These are phyloP conservation scores for Stramonita haemastoma DNA, from an alignment of 2,888 invertebrate genomes.

Conservation along the genomic window DNA sequence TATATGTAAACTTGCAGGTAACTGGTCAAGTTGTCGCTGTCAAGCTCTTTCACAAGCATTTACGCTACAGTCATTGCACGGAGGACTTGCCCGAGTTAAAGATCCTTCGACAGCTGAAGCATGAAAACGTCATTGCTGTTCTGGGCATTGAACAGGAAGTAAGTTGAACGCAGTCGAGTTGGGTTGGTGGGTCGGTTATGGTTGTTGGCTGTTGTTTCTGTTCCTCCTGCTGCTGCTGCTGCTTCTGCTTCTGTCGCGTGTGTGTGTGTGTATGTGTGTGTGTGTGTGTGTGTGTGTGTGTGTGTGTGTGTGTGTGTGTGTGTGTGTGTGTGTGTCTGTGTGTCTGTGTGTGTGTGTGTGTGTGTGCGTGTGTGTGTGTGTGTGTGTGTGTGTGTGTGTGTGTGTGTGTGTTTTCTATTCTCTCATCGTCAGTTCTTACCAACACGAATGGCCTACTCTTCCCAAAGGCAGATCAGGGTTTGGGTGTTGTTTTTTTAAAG, in stretches of 20 bases:
- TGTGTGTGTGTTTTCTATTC: not conserved
- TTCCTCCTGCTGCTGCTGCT: not conserved
- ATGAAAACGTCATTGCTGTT: constrained; percentile 96
- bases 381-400: not conserved
- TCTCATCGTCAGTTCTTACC: no score
- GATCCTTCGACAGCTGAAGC: constrained; percentile 89
- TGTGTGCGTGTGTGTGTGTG: not conserved
- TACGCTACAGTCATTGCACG: constrained; percentile 89
- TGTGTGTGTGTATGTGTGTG: not conserved
- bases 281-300: not conserved
- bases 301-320: not conserved
- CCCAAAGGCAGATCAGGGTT: no score
- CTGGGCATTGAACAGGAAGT: constrained; percentile 94
- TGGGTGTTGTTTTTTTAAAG: no score
- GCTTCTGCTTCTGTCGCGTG: not conserved
- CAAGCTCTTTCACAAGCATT: constrained; percentile 95
- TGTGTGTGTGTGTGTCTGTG: not conserved
- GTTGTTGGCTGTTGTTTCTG: not conserved
- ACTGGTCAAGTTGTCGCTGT: constrained; percentile 97
- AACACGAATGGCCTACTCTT: no score
- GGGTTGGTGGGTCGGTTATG: no score
- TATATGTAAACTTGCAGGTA: constrained; percentile 78
- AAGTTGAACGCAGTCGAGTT: constrained; percentile 38
- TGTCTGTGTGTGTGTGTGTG: not conserved
- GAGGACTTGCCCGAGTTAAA: constrained; percentile 97